Evolutionary conservation across 2,113 vertebrate genomes (phyloP).

Genomic region (Lamprotornis superbus): DNA sequence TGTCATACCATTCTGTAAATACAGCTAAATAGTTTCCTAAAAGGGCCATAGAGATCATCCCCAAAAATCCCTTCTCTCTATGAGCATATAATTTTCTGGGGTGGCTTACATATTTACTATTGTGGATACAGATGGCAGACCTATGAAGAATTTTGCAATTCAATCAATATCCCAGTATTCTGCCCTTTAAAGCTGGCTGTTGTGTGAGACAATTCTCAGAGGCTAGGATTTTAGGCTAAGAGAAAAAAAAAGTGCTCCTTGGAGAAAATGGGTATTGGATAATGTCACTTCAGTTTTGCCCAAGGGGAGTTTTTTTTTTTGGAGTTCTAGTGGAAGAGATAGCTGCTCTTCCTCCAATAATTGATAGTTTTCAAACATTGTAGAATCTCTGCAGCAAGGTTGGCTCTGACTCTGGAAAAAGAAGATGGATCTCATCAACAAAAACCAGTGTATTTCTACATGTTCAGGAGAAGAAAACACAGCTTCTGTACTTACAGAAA

Average conservation of each 20-base stretch:
- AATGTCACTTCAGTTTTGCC: not conserved
- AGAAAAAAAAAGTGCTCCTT: not conserved
- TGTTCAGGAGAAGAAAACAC: not conserved
- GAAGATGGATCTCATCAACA: not conserved
- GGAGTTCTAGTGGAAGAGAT: not conserved
- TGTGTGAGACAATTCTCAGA: not conserved
- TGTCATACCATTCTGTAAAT: not conserved
- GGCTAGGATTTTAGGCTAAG: not conserved
- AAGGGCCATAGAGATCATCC: not conserved
- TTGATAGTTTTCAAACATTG: not conserved
- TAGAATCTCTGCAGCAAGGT: not conserved
- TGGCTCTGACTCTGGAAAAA: not conserved
- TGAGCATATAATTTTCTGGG: not conserved
- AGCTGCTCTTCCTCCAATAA: not conserved
- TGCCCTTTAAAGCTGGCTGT: not conserved
- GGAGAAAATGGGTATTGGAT: not conserved
- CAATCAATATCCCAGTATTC: not conserved
- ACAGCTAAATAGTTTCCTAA: not conserved
- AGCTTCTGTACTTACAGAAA: not conserved
- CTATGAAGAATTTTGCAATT: not conserved
- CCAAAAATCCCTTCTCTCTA: fast-evolving
- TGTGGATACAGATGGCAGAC: not conserved
- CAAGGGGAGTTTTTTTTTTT: not conserved
- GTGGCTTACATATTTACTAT: not conserved
- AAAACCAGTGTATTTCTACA: not conserved